phyloP scores from a whole-genome alignment of 2,113 vertebrate genomes.

The Chauna torquata region DNA sequence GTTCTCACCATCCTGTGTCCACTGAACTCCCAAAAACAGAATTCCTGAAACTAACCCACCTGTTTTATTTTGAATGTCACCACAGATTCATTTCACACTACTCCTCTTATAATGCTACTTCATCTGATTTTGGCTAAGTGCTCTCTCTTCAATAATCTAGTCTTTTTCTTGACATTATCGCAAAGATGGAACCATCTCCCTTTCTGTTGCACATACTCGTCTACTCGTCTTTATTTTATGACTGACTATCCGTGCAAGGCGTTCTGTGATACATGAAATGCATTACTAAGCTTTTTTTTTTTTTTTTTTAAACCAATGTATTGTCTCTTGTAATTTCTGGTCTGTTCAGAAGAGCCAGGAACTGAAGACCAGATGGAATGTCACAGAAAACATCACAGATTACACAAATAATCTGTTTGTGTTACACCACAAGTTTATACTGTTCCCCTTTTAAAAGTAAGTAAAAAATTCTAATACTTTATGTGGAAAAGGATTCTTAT shows the following conservation, averaged over 20 bases:
- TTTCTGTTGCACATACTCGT: neutral
- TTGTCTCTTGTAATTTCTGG: neutral
- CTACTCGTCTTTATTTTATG: neutral
- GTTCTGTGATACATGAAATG: neutral
- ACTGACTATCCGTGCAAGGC: neutral
- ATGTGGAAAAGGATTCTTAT: neutral
- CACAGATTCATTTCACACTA: neutral
- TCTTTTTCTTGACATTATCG: neutral
- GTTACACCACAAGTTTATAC: neutral
- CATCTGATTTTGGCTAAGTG: neutral
- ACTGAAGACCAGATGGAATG: neutral
- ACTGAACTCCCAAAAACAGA: neutral
- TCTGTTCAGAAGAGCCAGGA: neutral
- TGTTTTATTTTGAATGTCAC: neutral
- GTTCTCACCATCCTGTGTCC: neutral
- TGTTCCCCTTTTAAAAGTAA: neutral
- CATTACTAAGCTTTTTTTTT: neutral
- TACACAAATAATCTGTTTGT: fast-evolving
- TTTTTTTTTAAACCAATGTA: neutral
- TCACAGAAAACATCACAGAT: neutral
- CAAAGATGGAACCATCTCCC: neutral
- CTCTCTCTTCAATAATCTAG: neutral
- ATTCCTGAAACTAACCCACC: neutral
- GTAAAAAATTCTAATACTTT: neutral
- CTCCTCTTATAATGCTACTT: neutral